Conservation (phyloP, 2,888 invertebrate genomes). For the Amphipoea lucens region DNA sequence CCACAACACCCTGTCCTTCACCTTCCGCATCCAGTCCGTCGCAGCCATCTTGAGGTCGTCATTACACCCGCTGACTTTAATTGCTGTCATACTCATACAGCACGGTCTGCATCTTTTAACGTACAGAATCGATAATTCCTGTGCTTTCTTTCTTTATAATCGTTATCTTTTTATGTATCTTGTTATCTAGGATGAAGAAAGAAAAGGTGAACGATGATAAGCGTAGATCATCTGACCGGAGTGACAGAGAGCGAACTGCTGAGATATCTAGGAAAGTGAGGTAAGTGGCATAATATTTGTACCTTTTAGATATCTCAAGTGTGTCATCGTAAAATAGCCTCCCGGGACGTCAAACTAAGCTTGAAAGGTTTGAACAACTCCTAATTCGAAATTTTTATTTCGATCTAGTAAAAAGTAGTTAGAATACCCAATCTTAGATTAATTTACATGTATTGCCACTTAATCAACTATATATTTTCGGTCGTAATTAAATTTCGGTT, state of each 20-base stretch:
- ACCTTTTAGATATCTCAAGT: background rate
- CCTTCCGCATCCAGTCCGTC: too few relatives aligned
- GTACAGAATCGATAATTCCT: too few relatives aligned
- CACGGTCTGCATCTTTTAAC: background rate
- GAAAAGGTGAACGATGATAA: constrained; percentile 67
- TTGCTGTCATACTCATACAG: background rate
- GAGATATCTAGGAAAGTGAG: constrained; percentile 69
- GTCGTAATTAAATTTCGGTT: background rate
- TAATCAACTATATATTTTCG: background rate
- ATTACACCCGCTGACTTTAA: background rate
- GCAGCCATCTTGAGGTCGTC: too few relatives aligned
- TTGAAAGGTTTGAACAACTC: background rate
- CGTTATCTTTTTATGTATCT: background rate
- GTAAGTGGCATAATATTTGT: constrained; percentile 51
- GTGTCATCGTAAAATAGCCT: background rate
- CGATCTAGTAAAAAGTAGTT: background rate
- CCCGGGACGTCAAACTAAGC: background rate
- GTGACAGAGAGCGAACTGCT: constrained; percentile 66
- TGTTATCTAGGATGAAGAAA: constrained; percentile 69
- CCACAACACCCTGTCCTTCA: too few relatives aligned
- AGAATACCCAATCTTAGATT: background rate
- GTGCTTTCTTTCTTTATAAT: background rate
- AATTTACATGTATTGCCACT: background rate
- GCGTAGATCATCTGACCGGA: constrained; percentile 60
- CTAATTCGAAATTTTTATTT: background rate